Evolutionary conservation across 2,888 invertebrate species (phyloP).

Genomic region (Saturnia japonica): DNA sequence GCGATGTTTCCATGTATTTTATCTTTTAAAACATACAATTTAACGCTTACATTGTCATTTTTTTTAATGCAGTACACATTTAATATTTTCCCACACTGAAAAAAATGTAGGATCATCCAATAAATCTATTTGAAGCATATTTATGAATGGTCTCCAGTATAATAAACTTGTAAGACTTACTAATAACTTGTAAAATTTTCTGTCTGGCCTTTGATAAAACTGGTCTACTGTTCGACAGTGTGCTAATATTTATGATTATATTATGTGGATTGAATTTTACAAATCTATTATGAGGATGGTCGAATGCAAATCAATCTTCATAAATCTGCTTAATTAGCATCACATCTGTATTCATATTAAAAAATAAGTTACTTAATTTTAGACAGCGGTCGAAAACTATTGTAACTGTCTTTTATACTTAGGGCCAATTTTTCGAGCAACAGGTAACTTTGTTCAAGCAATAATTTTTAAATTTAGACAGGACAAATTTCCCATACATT

Average conservation of each 20-base stretch:
- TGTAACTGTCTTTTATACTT: too few species aligned
- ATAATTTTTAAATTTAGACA: too few species aligned
- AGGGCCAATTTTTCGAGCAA: too few species aligned
- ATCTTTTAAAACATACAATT: neutral
- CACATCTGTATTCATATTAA: neutral
- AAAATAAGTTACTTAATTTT: neutral
- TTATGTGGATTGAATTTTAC: neutral
- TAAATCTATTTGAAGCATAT: neutral
- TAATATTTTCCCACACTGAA: neutral
- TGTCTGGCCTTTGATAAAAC: neutral
- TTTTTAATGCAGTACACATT: too few species aligned
- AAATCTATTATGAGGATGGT: neutral
- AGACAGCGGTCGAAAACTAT: neutral
- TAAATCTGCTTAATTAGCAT: neutral
- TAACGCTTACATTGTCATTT: too few species aligned
- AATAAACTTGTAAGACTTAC: neutral
- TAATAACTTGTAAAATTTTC: neutral
- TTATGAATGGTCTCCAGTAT: neutral
- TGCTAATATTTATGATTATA: neutral
- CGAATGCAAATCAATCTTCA: neutral
- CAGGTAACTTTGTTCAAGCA: too few species aligned
- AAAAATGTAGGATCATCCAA: neutral
- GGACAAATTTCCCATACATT: too few species aligned
- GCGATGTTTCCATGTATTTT: conserved; percentile 17
- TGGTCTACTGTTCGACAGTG: neutral